Evolutionary conservation across 2,888 invertebrate genomes (phyloP).

Genomic region (Aspidiotus destructor): DNA sequence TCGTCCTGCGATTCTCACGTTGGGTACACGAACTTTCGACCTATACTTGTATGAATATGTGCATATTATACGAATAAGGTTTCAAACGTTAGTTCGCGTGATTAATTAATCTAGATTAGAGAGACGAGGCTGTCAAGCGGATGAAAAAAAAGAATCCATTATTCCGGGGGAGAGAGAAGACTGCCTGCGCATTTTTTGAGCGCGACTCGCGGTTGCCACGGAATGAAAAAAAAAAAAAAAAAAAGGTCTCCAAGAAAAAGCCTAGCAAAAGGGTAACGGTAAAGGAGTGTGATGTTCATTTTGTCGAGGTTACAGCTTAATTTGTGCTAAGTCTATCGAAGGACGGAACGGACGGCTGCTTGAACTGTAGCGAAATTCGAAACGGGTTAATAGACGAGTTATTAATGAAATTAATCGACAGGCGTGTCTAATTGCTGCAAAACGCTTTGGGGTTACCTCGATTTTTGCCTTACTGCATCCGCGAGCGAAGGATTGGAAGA

Average conservation of each 20-base stretch:
- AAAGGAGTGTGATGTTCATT: not conserved
- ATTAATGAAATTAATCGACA: constrained; percentile 14
- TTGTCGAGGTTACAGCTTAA: constrained; percentile 8
- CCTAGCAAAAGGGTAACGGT: not conserved
- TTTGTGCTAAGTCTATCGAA: constrained; percentile 7
- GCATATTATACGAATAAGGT: not conserved
- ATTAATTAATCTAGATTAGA: constrained; percentile 16
- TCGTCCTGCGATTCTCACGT: no score
- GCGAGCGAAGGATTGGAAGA: no score
- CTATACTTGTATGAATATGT: no score
- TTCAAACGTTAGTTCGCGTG: not conserved
- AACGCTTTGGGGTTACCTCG: not conserved
- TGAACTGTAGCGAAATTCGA: constrained; percentile 5
- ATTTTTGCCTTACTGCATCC: no score
- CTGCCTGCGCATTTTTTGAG: no score
- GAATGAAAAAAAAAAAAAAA: not conserved
- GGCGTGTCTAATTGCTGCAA: constrained; percentile 7
- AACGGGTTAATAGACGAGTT: constrained; percentile 16
- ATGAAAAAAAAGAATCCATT: not conserved
- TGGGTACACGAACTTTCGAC: no score
- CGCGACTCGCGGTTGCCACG: not conserved
- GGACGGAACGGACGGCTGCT: not conserved
- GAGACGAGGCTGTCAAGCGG: not conserved
- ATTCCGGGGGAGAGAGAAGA: no score
- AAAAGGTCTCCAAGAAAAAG: constrained; percentile 10